Evolutionary conservation across 2,797 vertebrate genomes (phyloP), one percentile per base, ranked within the genome.

Genomic region (Molothrus aeneus): DNA sequence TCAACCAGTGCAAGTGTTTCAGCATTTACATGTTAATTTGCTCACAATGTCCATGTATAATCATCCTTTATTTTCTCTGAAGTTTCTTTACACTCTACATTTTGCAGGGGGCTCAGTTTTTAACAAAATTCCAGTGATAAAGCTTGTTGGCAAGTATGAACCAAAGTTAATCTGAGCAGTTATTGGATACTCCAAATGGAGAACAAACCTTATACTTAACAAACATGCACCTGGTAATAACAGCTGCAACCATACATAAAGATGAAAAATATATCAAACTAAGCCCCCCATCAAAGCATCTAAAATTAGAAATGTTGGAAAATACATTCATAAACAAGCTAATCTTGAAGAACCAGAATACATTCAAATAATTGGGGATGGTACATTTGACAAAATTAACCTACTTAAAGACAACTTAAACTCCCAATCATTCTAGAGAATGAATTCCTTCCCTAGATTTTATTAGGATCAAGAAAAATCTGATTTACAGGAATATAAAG

Each of bases 181-280:
- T 89, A 87, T 1, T 82, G 60, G 70, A 95, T 81, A 90, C 51
- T 56, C 63, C 17, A 14, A 73, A 82, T 28, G 64, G 47, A 91
- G 90, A 89, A 56, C 68, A 82, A 78, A 82, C 15, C 34, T 63
- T 84, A 42, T 3, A 85, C 42, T 82, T 34, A 77, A 86, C 26
- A 86, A 80, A 70, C 36, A 25, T 7, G 69, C 78, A 95, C 48
- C 74, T 92, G 86, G 80, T 65, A 93, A 32, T 54, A 93, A 96
- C 86, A 95, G 94, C 88, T 97, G 93, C 84, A 84, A 56, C 57
- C 32, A 81, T n/a, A 66, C 26, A 68, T 7, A 48, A 5, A 91
- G 64, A 81, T 53, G 17, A 92, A 93, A 91, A 94, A 78, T 45
- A 29, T 25, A 93, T 57, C 56, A 88, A 90, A 56, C 28, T 72